Conservation (phyloP, 2,797 vertebrate genomes). For the Molossus alvarezi region DNA sequence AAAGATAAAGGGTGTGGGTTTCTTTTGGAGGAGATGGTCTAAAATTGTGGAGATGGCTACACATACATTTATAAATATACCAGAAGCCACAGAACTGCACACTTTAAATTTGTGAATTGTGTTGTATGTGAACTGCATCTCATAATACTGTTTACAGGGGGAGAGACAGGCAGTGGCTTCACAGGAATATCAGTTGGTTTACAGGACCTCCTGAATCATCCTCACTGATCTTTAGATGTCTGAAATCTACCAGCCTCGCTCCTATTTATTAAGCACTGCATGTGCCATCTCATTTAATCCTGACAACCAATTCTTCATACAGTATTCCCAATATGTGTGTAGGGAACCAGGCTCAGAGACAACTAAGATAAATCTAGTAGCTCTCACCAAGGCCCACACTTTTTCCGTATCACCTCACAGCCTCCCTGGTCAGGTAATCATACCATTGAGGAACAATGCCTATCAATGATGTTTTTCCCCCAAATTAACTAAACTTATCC, state of each 20-base stretch:
- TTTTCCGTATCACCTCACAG: not conserved
- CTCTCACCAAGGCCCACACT: not conserved
- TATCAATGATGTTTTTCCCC: not conserved
- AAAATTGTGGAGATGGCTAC: not conserved
- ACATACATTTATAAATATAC: not conserved
- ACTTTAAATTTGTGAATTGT: not conserved
- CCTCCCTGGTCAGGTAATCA: not conserved
- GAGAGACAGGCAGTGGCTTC: not conserved
- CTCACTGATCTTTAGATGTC: not conserved
- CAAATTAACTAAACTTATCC: not conserved
- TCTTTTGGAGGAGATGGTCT: constrained; percentile 1
- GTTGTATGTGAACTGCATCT: not conserved
- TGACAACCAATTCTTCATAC: not conserved
- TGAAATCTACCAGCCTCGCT: not conserved
- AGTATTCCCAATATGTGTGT: not conserved
- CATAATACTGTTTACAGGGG: not conserved
- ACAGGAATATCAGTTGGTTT: not conserved
- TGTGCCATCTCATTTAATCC: not conserved
- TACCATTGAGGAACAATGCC: not conserved
- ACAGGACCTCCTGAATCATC: not conserved
- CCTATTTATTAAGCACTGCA: not conserved
- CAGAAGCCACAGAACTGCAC: not conserved
- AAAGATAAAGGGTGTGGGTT: not conserved
- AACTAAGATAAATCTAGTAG: not conserved
- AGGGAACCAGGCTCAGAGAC: not conserved